Conservation (phyloP, 2,797 vertebrate species). For the Macropodus opercularis region DNA sequence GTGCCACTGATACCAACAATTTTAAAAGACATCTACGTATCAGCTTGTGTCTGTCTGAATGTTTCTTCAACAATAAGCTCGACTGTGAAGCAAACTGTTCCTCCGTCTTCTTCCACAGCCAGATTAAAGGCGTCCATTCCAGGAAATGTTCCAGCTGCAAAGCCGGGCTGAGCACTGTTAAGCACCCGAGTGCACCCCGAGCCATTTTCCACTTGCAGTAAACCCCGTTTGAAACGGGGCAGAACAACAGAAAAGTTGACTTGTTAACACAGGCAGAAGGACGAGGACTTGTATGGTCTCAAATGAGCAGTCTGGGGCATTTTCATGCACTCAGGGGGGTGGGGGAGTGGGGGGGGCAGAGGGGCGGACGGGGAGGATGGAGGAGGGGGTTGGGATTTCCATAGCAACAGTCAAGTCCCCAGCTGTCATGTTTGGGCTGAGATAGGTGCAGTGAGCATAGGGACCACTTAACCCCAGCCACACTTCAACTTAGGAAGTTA, state of each 20-base stretch:
- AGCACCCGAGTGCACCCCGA: slow-evolving; percentile 59
- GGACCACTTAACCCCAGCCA: slow-evolving; percentile 87
- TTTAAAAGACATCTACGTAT: too few species aligned
- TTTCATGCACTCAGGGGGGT: slow-evolving; percentile 72
- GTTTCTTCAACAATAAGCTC: too few species aligned
- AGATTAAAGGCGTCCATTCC: slow-evolving; percentile 51
- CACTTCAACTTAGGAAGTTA: slow-evolving; percentile 85
- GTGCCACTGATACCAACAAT: too few species aligned
- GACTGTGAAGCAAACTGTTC: slow-evolving; percentile 32
- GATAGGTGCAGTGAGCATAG: slow-evolving; percentile 83
- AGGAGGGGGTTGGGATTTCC: slow-evolving; percentile 70
- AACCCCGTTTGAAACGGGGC: slow-evolving; percentile 67
- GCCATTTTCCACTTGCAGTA: slow-evolving; percentile 73
- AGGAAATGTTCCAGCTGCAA: slow-evolving; percentile 69
- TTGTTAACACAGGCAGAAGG: slow-evolving; percentile 73
- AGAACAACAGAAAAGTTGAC: slow-evolving; percentile 76
- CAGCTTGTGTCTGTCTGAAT: too few species aligned
- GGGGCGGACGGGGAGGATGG: slow-evolving; percentile 28
- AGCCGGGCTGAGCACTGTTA: slow-evolving; percentile 61
- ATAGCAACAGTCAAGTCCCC: slow-evolving; percentile 86
- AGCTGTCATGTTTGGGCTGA: slow-evolving; percentile 86
- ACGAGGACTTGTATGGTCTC: slow-evolving; percentile 78
- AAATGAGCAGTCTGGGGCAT: slow-evolving; percentile 82
- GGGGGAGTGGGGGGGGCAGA: slow-evolving; percentile 2
- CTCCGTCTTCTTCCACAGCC: slow-evolving; percentile 37